phyloP scores from a whole-genome alignment of 2,113 vertebrate species.

The human (Homo sapiens) region DNA sequence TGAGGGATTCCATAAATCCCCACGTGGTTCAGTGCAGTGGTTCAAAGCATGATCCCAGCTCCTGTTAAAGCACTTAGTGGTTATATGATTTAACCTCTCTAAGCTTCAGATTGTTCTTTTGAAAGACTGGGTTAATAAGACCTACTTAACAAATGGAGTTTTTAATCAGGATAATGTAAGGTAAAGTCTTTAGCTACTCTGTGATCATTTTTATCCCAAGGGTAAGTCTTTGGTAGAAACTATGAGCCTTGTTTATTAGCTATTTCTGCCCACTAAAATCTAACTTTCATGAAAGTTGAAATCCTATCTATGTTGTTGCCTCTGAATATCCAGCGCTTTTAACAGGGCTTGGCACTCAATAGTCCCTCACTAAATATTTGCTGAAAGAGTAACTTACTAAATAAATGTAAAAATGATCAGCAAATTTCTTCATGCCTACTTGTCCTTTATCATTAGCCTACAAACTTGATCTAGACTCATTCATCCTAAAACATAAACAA shows the following conservation, averaged over 20 bases:
- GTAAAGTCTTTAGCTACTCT: not conserved
- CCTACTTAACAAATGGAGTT: not conserved
- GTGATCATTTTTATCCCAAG: not conserved
- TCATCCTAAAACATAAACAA: not conserved
- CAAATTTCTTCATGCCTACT: not conserved
- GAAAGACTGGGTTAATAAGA: not conserved
- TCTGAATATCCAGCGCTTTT: not conserved
- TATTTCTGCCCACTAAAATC: not conserved
- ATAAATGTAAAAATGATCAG: not conserved
- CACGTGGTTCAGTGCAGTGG: not conserved
- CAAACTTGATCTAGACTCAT: not conserved
- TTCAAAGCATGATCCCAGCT: not conserved
- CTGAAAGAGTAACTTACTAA: not conserved
- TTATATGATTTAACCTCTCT: not conserved
- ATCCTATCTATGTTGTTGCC: not conserved
- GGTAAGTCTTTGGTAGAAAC: not conserved
- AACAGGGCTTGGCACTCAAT: not conserved
- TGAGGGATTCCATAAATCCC: not conserved
- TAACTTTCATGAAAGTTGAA: not conserved
- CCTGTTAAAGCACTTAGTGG: not conserved
- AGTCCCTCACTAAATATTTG: not conserved
- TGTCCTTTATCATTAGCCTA: not conserved
- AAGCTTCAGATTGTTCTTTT: not conserved
- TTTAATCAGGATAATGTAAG: not conserved
- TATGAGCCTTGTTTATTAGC: not conserved